Evolutionary conservation across 2,797 vertebrate species (phyloP).

Genomic region (Pyrocephalus nanus): DNA sequence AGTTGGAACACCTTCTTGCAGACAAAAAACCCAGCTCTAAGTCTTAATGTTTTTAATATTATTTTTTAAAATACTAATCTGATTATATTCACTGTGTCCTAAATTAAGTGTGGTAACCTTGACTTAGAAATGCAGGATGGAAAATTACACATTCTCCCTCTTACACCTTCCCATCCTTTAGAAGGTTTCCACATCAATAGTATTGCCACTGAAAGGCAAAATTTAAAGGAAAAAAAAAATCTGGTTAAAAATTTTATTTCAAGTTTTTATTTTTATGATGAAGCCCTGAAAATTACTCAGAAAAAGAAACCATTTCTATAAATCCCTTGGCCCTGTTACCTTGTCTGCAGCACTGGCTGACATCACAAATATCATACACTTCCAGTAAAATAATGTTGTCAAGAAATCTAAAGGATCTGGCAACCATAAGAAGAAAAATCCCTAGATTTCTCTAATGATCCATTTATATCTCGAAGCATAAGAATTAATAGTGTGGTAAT

Average conservation of each 20-base stretch:
- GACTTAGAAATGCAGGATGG: background rate
- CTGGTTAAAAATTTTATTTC: background rate
- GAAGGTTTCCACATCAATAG: background rate
- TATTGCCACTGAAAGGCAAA: background rate
- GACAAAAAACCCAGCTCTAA: background rate
- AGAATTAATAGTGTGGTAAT: conserved; percentile 22
- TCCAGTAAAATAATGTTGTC: background rate
- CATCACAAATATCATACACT: background rate
- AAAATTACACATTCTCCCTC: background rate
- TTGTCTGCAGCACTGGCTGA: background rate
- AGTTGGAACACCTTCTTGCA: background rate
- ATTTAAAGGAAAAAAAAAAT: background rate
- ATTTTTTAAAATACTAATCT: background rate
- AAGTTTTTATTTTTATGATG: background rate
- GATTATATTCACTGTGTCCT: background rate
- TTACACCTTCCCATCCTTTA: background rate
- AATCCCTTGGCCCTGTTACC: background rate
- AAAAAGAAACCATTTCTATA: background rate
- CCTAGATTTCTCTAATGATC: conserved; percentile 4
- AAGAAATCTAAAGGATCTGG: background rate
- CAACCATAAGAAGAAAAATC: conserved; percentile 25
- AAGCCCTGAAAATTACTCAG: background rate
- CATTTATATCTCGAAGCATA: conserved; percentile 21
- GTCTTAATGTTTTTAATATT: too few relatives aligned
- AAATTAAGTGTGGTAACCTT: background rate